phyloP scores from a whole-genome alignment of 2,888 invertebrate genomes.

The Pelosia muscerda region DNA sequence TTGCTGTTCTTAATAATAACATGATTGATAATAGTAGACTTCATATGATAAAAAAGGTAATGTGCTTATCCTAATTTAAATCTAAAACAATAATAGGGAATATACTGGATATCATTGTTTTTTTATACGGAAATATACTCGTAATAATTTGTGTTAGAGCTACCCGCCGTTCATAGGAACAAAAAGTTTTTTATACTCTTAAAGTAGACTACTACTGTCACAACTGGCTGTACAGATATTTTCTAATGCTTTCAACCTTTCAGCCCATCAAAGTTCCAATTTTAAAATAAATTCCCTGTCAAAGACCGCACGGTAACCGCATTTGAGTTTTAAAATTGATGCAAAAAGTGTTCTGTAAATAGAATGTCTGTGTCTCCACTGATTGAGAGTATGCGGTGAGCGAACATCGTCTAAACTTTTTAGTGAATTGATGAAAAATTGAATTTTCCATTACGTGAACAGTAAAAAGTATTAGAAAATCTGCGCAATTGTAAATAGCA shows the following conservation, averaged over 20 bases:
- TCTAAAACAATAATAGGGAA: too few species aligned
- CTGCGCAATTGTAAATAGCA: background rate
- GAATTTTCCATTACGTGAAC: background rate
- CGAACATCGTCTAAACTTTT: constrained; percentile 16
- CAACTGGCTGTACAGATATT: constrained; percentile 26
- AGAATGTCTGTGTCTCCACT: constrained; percentile 38
- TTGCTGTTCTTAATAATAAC: background rate
- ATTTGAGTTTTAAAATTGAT: constrained; percentile 48
- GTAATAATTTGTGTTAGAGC: background rate
- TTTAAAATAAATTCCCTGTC: constrained; percentile 40
- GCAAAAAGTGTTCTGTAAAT: constrained; percentile 42
- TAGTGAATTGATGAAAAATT: background rate
- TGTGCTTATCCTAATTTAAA: too few species aligned
- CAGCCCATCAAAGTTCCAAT: constrained; percentile 26
- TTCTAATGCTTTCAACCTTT: constrained; percentile 27
- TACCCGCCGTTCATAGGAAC: constrained; percentile 5
- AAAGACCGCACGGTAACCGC: constrained; percentile 31
- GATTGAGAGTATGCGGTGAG: constrained; percentile 29
- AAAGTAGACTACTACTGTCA: constrained; percentile 11
- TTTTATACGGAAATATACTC: too few species aligned
- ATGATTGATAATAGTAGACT: background rate
- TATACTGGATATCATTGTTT: too few species aligned
- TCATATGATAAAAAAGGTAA: too few species aligned
- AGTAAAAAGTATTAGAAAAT: background rate
- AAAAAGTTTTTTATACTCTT: background rate